A percentile compares a stretch with the other conserved stretches of the same genome.
Evolutionary conservation across 37 sponge, comb jelly and placozoan genomes (phyloP).

Genomic region (Eunapius fragilis): DNA sequence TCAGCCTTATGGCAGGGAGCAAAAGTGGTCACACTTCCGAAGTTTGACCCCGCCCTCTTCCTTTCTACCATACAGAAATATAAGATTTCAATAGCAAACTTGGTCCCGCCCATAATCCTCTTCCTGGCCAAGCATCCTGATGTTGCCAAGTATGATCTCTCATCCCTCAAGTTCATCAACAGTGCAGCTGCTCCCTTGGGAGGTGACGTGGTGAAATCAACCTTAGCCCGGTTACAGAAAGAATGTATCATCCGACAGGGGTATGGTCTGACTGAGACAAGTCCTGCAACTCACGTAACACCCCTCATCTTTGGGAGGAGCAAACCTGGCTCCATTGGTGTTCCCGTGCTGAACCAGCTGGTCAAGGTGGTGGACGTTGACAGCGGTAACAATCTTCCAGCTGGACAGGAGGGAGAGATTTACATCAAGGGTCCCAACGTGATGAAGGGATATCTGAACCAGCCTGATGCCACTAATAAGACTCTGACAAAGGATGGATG

Average conservation of each 20-base stretch:
- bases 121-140: conserved; percentile 86
- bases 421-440: conserved; percentile 80
- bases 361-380: conserved; percentile 60
- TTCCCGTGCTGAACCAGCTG: conserved; percentile 42
- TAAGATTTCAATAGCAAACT: conserved; percentile 19
- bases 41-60: conserved; percentile 78
- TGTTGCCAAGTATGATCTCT: conserved; percentile 81
- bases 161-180: conserved; percentile 43
- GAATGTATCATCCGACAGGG: conserved; percentile 55
- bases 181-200: conserved; percentile 89
- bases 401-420: conserved; percentile 72
- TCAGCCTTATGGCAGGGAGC: conserved; percentile 50
- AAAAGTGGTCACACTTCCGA: conserved; percentile 57
- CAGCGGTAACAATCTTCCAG: conserved; percentile 40
- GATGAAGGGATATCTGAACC: conserved; percentile 90
- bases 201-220: conserved; percentile 58
- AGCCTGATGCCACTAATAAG: conserved; percentile 62
- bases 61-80: conserved; percentile 57
- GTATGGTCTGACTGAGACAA: conserved; percentile 87
- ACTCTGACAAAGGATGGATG: conserved; percentile 78
- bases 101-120: conserved; percentile 83
- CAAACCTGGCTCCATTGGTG: conserved; percentile 71
- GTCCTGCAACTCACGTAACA: conserved; percentile 67
- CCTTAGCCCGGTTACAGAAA: not conserved
- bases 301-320: conserved; percentile 3